Evolutionary conservation across 2,113 vertebrate species (phyloP), one percentile per base, ranked within the genome.

Genomic region (Isichthys henryi): DNA sequence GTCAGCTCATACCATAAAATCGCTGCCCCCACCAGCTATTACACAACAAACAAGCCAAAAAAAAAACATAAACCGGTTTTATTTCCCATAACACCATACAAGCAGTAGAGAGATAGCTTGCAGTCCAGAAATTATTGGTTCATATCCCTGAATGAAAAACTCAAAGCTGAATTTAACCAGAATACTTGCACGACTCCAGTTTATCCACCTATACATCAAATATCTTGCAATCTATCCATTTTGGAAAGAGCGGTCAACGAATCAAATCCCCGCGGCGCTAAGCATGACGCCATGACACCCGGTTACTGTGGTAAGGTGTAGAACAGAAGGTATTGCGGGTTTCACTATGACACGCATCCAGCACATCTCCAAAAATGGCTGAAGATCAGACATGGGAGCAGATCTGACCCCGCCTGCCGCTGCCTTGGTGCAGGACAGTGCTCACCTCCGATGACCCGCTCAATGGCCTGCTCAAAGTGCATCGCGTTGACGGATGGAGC

Each of bases 381-480:
- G 52, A 53, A 21, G 1, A 53, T 53, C 52, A 21, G 17, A 53
- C 17, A 21, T 6, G 17, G 52, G 17, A 21, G 52, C 52, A 70
- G n/a, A 15, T 58, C 6, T n/a, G 56, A 58, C 2, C 1, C 21
- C 56, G 0, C 56, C 23, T 9, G 23, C 56, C 6, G 2, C 56
- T n/a, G 56, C 23, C 56, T 9, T 1, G 2, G 23, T 9, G 23
- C 0, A 8, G 17, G 13, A 50, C 1, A 4, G 6, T 62, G 2
- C 94, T 94, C 82, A 94, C 95, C 96, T 92, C 95, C 94, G 0
- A 94, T 90, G 88, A 96, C 94, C 82, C 95, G 92, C 91, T 95
- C 95, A 0, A 95, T 93, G 86, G 95, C 95, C 90, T 95, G 93
- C 80, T 95, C 93, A 74, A 96, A 95, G 92, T 93, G 93, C 84